Percentiles rank a stretch among this genome's conserved stretches.
These are phyloP conservation scores for Lagopus muta DNA, from an alignment of 2,113 vertebrate species.

Conservation along the genomic window DNA sequence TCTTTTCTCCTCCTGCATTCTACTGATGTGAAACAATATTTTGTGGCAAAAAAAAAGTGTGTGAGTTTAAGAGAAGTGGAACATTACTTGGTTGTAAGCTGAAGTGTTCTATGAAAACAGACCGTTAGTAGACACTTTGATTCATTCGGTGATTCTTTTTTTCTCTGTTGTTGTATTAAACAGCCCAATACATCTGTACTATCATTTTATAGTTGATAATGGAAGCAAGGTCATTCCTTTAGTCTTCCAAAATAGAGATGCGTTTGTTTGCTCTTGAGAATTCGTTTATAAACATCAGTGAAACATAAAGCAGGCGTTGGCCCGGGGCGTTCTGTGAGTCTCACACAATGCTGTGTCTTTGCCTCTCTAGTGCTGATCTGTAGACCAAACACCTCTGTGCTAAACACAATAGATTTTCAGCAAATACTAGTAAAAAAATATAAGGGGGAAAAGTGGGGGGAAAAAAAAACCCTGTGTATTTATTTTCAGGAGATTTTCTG, in stretches of 20 bases:
- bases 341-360: slow-evolving; percentile 34
- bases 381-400: slow-evolving; percentile 63
- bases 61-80: background rate
- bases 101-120: background rate
- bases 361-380: background rate
- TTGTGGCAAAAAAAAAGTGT: background rate
- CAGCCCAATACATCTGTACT: background rate
- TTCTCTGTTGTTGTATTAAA: background rate
- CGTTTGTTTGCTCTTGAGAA: background rate
- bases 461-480: background rate
- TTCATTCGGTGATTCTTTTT: background rate
- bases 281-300: background rate
- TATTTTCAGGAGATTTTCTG: slow-evolving; percentile 59
- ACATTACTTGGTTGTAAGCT: background rate
- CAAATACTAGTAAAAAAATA: slow-evolving; percentile 60
- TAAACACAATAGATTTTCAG: background rate
- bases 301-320: background rate
- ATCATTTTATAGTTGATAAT: background rate
- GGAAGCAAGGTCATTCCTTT: background rate
- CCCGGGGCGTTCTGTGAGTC: background rate
- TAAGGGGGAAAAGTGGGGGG: background rate
- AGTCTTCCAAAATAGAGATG: background rate
- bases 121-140: background rate
- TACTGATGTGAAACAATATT: background rate
- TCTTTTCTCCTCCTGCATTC: background rate